Evolutionary conservation across 2,113 vertebrate species (phyloP).

Genomic region (Sus scrofa): DNA sequence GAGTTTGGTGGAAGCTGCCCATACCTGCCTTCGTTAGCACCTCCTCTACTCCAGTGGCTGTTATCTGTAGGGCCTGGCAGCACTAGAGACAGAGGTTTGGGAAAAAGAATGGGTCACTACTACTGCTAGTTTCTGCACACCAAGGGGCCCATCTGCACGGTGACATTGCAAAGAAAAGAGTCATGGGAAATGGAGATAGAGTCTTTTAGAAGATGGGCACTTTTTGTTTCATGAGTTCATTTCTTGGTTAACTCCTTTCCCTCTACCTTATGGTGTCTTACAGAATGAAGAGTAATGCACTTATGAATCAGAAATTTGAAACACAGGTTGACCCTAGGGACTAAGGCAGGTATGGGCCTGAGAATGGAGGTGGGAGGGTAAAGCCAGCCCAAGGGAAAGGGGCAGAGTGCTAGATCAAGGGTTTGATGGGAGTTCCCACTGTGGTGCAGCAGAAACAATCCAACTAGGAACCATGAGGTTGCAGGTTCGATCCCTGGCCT

Average conservation of each 20-base stretch:
- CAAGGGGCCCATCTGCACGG: neutral
- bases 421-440: too few species aligned
- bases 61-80: neutral
- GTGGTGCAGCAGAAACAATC: too few species aligned
- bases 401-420: neutral
- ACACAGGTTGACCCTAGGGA: neutral
- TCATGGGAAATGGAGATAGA: neutral
- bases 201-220: neutral
- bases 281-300: neutral
- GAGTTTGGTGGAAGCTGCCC: neutral
- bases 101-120: neutral
- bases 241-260: neutral
- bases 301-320: constrained; percentile 20
- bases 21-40: neutral
- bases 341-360: neutral
- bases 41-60: neutral
- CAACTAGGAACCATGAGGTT: too few species aligned
- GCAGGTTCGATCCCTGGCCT: too few species aligned
- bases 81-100: neutral
- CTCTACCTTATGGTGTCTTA: neutral
- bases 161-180: neutral
- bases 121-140: neutral
- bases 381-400: neutral
- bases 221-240: constrained; percentile 54
- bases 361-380: neutral